Base-by-base conservation (phyloP, 2,888 invertebrate species). In the Brenthis hecate region DNA sequence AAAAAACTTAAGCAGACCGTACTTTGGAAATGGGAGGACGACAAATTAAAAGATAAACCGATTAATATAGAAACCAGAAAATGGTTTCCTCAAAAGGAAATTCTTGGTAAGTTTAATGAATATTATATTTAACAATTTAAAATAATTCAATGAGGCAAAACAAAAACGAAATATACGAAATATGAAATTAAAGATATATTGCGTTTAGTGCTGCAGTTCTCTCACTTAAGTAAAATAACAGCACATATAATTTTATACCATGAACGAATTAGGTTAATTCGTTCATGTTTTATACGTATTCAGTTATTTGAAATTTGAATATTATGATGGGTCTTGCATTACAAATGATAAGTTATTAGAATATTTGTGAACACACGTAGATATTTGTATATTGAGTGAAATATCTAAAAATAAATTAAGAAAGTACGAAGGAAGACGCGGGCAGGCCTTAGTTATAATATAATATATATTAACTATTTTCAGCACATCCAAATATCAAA, bases 21-120 rank as follows among this genome's bases (percentile, higher is more conserved):
- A 0, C 77, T 96, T 14, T 95, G 95, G 95, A 96, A 96, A 85
- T 96, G 95, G 94, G 95, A 96, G 73, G 93, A 93, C 0, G 90
- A 94, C 16, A 82, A 84, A 4, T 77, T 94, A 16, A 88, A 91
- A 2, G 92, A 93, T 47, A 90, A 93, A 76, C 91, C 95, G 0
- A 76, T 87, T 0, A 95, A 95, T 78, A 87, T 96, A 0, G 85
- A 93, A 58, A 84, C 94, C 8, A 84, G 88, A 68, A 94, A 94
- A 73, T 96, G 96, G 96, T 78, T 96, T 51, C 96, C 96, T 0
- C 96, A 96, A 78, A 94, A 94, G 71, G 95, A 95, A 74, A 93
- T 95, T 54, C 82, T 96, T 53, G 87, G 94, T 94, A 79, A 81
- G 85, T 84, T 32, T 58, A 36, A 43, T 4, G 4, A 43, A 43